Base-by-base conservation (phyloP, 2,888 invertebrate species). In the Chorisops tibialis region DNA sequence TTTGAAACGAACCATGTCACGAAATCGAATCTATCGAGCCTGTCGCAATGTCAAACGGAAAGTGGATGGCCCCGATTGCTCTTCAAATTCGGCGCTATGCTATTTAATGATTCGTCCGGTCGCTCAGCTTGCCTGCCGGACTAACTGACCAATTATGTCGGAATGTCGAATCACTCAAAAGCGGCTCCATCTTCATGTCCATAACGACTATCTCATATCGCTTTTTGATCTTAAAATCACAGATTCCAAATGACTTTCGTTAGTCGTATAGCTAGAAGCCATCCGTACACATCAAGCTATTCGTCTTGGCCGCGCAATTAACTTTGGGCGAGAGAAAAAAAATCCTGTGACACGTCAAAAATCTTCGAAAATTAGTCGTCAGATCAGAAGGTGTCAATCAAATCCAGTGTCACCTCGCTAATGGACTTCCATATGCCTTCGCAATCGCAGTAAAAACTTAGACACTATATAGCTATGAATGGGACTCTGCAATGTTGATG, bases 81-180 rank as follows among this genome's bases (percentile, higher is more conserved):
- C 41, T 41, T 12, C 12, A 1, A 6, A 3, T 2, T 41, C 41
- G n/a, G n/a, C n/a, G 5, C 41, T 16, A 41, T 12, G n/a, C 14
- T 18, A 41, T 16, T 41, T 12, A 16, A 41, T 41, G 9, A 30
- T 30, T 30, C 9, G 30, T 30, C 30, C 30, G 9, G n/a, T 30
- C 7, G 30, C 5, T 9, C 30, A 30, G 30, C 2, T 9, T 30
- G 30, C 30, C n/a, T n/a, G n/a, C n/a, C n/a, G n/a, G n/a, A n/a
- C 54, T 41, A 24, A 54, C 41, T 56, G 56, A 56, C 56, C 56
- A 56, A 56, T 56, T 56, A 56, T 56, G 35, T 56, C n/a, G 56
- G 56, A 56, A 56, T 56, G 43, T 56, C 21, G 52, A 50, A 21
- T 50, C 35, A 50, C 30, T 50, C 35, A 50, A 50, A n/a, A 24